Percentiles rank a stretch among this genome's conserved stretches.
These are phyloP conservation scores for Sesia apiformis DNA, from an alignment of 2,888 invertebrate species.

Conservation along the genomic window DNA sequence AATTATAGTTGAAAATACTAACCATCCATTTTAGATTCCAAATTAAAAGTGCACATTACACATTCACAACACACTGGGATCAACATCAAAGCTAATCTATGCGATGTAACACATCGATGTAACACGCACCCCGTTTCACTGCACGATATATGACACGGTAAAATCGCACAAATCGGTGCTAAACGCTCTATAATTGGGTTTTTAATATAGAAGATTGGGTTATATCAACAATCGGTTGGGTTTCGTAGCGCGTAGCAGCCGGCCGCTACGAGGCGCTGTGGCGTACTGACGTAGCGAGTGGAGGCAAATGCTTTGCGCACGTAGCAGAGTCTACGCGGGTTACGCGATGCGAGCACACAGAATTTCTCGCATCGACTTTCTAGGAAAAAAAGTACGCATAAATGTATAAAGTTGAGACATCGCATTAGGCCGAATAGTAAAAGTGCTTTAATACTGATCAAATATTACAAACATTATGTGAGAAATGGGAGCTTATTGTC, in stretches of 20 bases:
- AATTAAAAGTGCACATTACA: not conserved
- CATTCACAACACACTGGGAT: not conserved
- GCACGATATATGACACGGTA: not conserved
- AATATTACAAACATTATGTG: too few relatives aligned
- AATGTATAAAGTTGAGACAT: not conserved
- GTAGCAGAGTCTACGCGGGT: not conserved
- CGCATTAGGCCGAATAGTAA: too few relatives aligned
- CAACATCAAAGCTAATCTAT: not conserved
- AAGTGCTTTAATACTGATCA: too few relatives aligned
- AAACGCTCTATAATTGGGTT: constrained; percentile 13
- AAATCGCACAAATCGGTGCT: not conserved
- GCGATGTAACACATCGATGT: not conserved
- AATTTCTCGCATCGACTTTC: not conserved
- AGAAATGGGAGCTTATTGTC: too few relatives aligned
- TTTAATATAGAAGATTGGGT: constrained; percentile 34
- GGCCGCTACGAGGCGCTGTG: constrained; percentile 27
- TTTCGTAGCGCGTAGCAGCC: constrained; percentile 24
- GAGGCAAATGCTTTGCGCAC: constrained; percentile 39
- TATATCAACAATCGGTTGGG: constrained; percentile 23
- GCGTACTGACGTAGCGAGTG: constrained; percentile 52
- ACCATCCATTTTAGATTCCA: not conserved
- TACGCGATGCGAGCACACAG: not conserved
- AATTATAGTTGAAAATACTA: not conserved
- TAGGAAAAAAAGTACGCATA: not conserved
- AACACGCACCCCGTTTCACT: not conserved